These are phyloP conservation scores for Tetranychus truncatus DNA, from an alignment of 2,888 invertebrate genomes.

Conservation along the genomic window DNA sequence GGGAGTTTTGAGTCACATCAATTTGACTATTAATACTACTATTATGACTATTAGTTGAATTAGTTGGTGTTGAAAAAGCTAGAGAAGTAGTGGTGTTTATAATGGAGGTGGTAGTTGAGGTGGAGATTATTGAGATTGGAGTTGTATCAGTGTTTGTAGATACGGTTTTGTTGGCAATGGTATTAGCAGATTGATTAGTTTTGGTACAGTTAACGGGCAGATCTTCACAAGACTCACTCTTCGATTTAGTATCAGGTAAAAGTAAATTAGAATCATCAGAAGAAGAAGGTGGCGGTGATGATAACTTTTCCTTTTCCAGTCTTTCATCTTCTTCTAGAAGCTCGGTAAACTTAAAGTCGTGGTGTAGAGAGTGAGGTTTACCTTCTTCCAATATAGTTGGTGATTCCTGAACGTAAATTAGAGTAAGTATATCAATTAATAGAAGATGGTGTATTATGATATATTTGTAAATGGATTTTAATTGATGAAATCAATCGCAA, in stretches of 20 bases:
- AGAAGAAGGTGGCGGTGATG: neutral
- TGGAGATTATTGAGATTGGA: conserved; percentile 2
- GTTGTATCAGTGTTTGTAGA: neutral
- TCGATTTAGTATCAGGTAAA: neutral
- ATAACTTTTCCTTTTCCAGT: neutral
- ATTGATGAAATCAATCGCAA: no score
- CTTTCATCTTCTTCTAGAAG: neutral
- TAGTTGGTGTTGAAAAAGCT: neutral
- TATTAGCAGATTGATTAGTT: neutral
- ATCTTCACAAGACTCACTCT: neutral
- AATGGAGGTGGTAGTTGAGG: neutral
- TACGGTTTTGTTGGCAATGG: neutral
- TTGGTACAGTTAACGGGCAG: neutral
- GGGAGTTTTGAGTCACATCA: neutral
- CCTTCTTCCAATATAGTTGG: conserved; percentile 3
- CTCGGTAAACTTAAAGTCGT: neutral
- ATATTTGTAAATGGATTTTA: no score
- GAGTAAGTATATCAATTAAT: neutral
- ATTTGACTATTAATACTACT: neutral
- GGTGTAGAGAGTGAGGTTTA: neutral
- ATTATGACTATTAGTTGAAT: neutral
- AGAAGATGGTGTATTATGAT: no score
- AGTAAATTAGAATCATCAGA: neutral
- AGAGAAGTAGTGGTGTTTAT: neutral
- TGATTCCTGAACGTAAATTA: neutral